These are phyloP conservation scores for Saiga tatarica DNA, from an alignment of 2,113 vertebrate genomes.

Conservation along the genomic window DNA sequence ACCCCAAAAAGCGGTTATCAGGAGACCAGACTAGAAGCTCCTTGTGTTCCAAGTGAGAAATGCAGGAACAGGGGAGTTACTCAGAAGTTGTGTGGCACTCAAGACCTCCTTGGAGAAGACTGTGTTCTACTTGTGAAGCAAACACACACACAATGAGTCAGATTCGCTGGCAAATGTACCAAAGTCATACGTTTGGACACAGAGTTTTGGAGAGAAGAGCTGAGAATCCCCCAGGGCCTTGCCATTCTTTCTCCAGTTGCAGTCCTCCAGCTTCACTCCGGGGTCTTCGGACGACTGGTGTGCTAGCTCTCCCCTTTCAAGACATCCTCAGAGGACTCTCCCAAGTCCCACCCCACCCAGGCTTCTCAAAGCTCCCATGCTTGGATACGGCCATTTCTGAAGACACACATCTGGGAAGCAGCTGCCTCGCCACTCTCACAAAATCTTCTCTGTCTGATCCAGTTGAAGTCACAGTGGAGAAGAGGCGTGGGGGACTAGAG, in stretches of 20 bases:
- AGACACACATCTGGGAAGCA: slow-evolving; percentile 64
- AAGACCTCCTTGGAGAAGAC: not conserved
- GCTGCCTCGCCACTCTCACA: slow-evolving; percentile 52
- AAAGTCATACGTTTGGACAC: not conserved
- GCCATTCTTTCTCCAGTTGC: not conserved
- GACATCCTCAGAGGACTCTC: not conserved
- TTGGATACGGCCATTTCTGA: not conserved
- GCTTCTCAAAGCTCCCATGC: not conserved
- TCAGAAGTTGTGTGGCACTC: not conserved
- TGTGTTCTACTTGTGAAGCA: not conserved
- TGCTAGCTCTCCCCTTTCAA: not conserved
- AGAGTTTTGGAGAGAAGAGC: not conserved
- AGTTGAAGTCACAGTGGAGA: slow-evolving; percentile 15
- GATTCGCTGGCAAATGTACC: not conserved
- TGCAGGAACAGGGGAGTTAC: not conserved
- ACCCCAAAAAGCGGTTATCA: not conserved
- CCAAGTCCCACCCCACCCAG: not conserved
- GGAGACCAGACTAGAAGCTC: not conserved
- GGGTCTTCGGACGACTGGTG: not conserved
- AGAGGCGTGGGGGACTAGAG: not conserved
- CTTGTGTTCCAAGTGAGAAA: not conserved
- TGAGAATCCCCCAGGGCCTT: slow-evolving; percentile 2
- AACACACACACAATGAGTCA: not conserved
- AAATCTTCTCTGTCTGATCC: not conserved
- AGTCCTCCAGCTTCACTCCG: not conserved